phyloP scores from a whole-genome alignment of 2,113 vertebrate genomes.

The Esox niger region DNA sequence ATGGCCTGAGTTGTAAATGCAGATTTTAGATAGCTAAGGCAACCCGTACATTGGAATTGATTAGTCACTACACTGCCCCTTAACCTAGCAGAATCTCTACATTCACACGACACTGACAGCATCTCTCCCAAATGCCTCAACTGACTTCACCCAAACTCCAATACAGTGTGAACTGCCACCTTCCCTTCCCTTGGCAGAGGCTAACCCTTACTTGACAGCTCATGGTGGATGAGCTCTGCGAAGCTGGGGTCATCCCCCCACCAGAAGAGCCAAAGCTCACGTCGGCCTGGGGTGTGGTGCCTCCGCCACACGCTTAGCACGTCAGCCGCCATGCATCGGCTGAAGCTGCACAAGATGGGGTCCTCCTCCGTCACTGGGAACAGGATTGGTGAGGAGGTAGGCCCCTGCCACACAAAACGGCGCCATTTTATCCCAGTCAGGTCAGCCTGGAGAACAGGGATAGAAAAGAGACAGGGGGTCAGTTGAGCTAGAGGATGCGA shows the following conservation, averaged over 20 bases:
- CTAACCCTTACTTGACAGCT: slow-evolving; percentile 85
- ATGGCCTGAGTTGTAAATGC: no score
- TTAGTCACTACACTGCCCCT: not conserved
- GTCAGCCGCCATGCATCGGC: slow-evolving; percentile 93
- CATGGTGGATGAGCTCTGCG: slow-evolving; percentile 96
- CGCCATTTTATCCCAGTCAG: slow-evolving; percentile 99
- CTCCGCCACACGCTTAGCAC: slow-evolving; percentile 96
- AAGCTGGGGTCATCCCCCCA: slow-evolving; percentile 98
- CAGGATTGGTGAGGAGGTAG: slow-evolving; percentile 94
- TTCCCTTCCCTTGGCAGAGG: not conserved
- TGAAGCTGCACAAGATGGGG: slow-evolving; percentile 98
- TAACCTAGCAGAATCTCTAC: not conserved
- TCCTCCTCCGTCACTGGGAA: slow-evolving; percentile 99
- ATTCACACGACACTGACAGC: not conserved
- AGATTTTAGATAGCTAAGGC: no score
- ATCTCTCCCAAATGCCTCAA: not conserved
- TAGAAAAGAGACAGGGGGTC: slow-evolving; percentile 2
- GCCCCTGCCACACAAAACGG: slow-evolving; percentile 96
- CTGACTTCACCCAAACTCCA: not conserved
- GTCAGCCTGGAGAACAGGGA: slow-evolving; percentile 80
- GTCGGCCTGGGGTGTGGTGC: slow-evolving; percentile 91
- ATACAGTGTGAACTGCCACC: not conserved
- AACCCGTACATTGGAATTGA: no score
- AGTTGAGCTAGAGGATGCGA: not conserved
- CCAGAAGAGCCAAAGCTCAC: slow-evolving; percentile 99